phyloP scores from a whole-genome alignment of 2,113 vertebrate species.

The Tupaia chinensis region DNA sequence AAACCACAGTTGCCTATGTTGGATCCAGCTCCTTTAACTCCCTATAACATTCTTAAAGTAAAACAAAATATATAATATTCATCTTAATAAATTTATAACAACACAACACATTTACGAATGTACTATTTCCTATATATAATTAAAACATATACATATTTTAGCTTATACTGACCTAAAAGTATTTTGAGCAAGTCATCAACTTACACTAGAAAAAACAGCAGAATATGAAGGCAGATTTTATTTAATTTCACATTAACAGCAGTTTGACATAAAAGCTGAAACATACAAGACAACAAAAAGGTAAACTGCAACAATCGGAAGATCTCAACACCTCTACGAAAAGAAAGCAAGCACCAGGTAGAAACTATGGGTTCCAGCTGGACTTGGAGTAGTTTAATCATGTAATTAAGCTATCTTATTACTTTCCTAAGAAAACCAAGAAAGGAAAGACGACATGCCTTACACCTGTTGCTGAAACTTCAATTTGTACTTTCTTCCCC shows the following conservation, averaged over 20 bases:
- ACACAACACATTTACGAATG: not conserved
- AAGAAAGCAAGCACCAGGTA: not conserved
- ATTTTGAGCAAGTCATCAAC: conserved; percentile 43
- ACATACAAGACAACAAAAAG: not conserved
- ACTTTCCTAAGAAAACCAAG: conserved; percentile 65
- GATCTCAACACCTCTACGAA: conserved; percentile 39
- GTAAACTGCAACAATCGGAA: conserved; percentile 46
- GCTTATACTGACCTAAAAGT: conserved; percentile 18
- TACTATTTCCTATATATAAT: not conserved
- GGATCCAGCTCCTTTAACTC: too few species aligned
- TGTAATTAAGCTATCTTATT: conserved; percentile 75
- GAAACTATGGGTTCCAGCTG: conserved; percentile 29
- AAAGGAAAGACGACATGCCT: conserved; percentile 56
- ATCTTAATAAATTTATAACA: conserved; percentile 34
- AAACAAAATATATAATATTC: conserved; percentile 12
- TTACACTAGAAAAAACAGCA: not conserved
- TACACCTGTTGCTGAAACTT: conserved; percentile 75
- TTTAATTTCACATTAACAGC: conserved; percentile 10
- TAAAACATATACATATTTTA: conserved; percentile 12
- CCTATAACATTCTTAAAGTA: not conserved
- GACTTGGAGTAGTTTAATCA: conserved; percentile 59
- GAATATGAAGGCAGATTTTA: not conserved
- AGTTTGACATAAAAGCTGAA: conserved; percentile 47
- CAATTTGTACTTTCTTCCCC: conserved; percentile 68
- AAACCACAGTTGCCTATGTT: too few species aligned